Base-by-base conservation (phyloP, 2,797 vertebrate species). In the Onychomys arenicola region DNA sequence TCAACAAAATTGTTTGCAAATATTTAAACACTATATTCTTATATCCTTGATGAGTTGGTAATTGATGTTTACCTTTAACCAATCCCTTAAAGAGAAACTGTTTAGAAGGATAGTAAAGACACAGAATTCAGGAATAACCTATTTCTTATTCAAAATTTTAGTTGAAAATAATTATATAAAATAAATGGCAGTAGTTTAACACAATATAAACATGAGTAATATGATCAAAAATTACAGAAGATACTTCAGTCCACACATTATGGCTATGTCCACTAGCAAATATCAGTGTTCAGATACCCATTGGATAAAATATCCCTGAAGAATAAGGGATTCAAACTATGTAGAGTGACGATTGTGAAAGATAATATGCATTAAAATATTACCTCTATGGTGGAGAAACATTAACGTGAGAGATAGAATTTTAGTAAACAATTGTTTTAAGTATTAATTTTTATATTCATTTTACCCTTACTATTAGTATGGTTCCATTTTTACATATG, bases 1-100 rank as follows among this genome's bases (percentile, higher is more conserved):
- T 95, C 32, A 93, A n/a, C 93, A 94, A 55, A n/a, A 87, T n/a
- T 34, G 61, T 94, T 97, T 96, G 91, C 95, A 97, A 94, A 34
- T 27, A 10, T 2, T 37, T 55, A 96, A 89, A 96, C 11, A 25
- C 6, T 23, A 96, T 89, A 75, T 73, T 88, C 2, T 89, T 94
- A 80, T 7, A 91, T 3, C 9, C 97, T 2, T 89, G 10, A 40
- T 11, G 7, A 29, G 6, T 88, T 43, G 29, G 40, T 27, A 52
- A 96, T 73, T 0, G 40, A 9, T 80, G 46, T 87, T 94, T 52
- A 76, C 16, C 82, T 34, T 95, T 93, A 69, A 86, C 14, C 40
- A 40, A 89, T 84, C 89, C 2, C 23, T 19, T 49, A 5, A 96
- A 43, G 78, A 55, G 32, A 96, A 95, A 97, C 77, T 81, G 69